phyloP scores from a whole-genome alignment of 1,140 invertebrate genomes.

The Choristoneura fumiferana region DNA sequence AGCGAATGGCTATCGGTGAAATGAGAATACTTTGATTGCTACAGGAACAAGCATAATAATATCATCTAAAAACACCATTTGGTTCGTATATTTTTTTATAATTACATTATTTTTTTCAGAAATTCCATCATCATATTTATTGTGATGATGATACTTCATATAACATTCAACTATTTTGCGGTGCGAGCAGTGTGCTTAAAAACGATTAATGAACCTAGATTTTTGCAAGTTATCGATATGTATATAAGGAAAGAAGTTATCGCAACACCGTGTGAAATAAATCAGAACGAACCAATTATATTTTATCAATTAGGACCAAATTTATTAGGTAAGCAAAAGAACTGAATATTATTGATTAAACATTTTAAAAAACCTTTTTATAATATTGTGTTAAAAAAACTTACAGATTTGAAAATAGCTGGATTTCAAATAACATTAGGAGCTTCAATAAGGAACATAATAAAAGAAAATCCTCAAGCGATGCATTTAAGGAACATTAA shows the following conservation, averaged over 20 bases:
- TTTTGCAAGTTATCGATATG: constrained; percentile 71
- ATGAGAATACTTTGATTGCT: too few relatives aligned
- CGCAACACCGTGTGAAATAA: constrained; percentile 58
- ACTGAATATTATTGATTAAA: background rate
- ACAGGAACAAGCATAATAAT: too few relatives aligned
- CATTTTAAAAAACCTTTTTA: too few relatives aligned
- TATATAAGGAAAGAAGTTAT: constrained; percentile 68
- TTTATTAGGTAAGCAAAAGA: constrained; percentile 38
- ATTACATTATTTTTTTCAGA: constrained; percentile 62
- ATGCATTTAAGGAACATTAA: constrained; percentile 51
- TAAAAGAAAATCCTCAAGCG: constrained; percentile 41
- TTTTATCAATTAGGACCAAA: constrained; percentile 50
- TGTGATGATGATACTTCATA: constrained; percentile 88
- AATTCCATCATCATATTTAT: constrained; percentile 41
- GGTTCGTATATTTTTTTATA: constrained; percentile 21
- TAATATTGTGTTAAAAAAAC: too few relatives aligned
- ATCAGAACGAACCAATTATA: constrained; percentile 70
- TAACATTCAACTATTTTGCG: constrained; percentile 92
- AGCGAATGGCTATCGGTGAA: too few relatives aligned
- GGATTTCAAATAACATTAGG: constrained; percentile 80
- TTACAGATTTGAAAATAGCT: constrained; percentile 74
- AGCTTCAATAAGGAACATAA: constrained; percentile 61
- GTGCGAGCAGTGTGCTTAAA: constrained; percentile 86
- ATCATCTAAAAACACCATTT: too few relatives aligned
- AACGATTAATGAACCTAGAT: constrained; percentile 88